Conservation (phyloP, 2,797 vertebrate species). For the Eospalax fontanierii region DNA sequence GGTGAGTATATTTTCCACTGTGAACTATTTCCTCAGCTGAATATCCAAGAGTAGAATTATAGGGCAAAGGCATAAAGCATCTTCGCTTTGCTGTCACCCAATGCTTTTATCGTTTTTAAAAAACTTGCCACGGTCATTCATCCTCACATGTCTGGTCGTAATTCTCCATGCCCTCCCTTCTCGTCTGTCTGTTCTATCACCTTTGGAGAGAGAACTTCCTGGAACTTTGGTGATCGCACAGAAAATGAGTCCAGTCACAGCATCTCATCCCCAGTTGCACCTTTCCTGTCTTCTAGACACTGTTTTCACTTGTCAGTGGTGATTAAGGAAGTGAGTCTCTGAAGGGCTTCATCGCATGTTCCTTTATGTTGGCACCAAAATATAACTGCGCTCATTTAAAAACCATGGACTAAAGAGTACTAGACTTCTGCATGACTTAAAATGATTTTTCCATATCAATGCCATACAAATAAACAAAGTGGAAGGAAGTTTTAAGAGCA, state of each 20-base stretch:
- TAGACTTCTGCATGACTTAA: constrained; percentile 63
- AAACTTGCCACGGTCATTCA: not conserved
- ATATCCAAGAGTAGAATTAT: constrained; percentile 17
- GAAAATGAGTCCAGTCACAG: not conserved
- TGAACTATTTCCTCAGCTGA: constrained; percentile 44
- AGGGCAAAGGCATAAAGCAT: not conserved
- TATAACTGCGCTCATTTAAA: constrained; percentile 59
- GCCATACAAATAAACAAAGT: constrained; percentile 76
- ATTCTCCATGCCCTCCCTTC: not conserved
- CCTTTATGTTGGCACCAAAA: constrained; percentile 50
- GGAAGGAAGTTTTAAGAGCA: constrained; percentile 72
- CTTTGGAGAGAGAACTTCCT: constrained; percentile 3
- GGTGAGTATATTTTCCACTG: not conserved
- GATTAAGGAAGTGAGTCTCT: not conserved
- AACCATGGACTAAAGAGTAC: constrained; percentile 55
- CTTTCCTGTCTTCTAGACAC: not conserved
- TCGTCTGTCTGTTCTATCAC: not conserved
- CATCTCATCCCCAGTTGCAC: not conserved
- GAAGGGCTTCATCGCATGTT: not conserved
- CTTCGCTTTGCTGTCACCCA: not conserved
- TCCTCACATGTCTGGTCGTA: not conserved
- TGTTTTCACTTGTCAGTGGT: not conserved
- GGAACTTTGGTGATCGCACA: not conserved
- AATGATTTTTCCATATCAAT: constrained; percentile 66
- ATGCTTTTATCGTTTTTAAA: not conserved